Conservation (phyloP, 2,113 vertebrate species). For the Cynocephalus volans region DNA sequence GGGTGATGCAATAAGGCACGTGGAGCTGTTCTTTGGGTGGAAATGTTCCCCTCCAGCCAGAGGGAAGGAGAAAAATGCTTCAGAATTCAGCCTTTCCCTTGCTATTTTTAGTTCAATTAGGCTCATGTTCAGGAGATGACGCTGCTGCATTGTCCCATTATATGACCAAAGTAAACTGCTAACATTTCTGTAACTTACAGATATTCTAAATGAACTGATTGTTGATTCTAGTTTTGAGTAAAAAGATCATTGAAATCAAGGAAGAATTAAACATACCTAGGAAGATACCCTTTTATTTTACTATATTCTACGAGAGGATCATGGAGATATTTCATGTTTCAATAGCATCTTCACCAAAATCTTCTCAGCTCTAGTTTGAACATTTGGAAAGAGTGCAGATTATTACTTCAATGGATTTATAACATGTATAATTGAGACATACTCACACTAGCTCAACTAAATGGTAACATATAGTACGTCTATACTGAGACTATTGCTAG, state of each 20-base stretch:
- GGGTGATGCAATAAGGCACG: not conserved
- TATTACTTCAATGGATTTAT: not conserved
- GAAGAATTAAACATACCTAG: not conserved
- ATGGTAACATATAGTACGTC: not conserved
- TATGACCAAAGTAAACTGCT: not conserved
- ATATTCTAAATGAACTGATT: not conserved
- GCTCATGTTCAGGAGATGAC: accelerated
- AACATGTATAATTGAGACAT: not conserved
- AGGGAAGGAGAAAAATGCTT: not conserved
- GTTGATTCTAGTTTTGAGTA: not conserved
- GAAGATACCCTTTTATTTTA: not conserved
- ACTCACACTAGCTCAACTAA: not conserved
- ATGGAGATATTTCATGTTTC: not conserved
- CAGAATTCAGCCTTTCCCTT: not conserved
- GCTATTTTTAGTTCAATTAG: not conserved
- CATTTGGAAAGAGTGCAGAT: not conserved
- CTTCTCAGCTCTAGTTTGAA: not conserved
- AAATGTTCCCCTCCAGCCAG: not conserved
- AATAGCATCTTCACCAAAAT: not conserved
- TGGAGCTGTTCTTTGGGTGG: not conserved
- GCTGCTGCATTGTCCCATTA: not conserved
- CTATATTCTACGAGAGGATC: not conserved
- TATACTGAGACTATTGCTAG: not conserved
- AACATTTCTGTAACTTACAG: not conserved
- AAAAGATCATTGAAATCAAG: conserved; percentile 16